Evolutionary conservation across 2,888 invertebrate genomes (phyloP), one percentile per base, ranked within the genome.

Genomic region (Cremastinae sp.): DNA sequence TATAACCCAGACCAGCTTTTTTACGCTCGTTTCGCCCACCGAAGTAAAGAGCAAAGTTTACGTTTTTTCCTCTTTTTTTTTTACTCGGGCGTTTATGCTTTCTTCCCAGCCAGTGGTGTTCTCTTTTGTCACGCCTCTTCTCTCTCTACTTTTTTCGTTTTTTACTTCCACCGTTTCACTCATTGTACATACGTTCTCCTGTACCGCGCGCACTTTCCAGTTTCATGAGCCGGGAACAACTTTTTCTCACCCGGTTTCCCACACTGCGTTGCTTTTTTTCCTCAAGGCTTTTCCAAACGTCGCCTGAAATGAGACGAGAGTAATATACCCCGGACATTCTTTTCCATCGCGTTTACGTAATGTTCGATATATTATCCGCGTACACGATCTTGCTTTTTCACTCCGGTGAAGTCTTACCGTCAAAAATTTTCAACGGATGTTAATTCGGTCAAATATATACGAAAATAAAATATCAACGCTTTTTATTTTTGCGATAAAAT

Each of bases 21-120:
- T 64, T 58, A 20, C 66, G 49, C 71, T 62, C 71, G 61, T 66
- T 75, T 66, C 56, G 45, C 49, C 37, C 10, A 56, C 62, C 55
- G 16, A 18, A 20, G 70, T 58, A 75, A 75, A 75, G 75, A 75
- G 75, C 70, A 75, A 75, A 75, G 59, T 75, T 75, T 70, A 35
- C 47, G 10, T 65, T 69, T 56, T 61, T 61, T 5, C 5, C 28
- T 5, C 28, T 2, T 58, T 59, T 43, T 41, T 47, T 69, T 69
- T 59, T 65, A 59, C 75, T 70, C 49, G 20, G 28, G 43, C 66
- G 51, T 61, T 59, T 75, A 51, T 64, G 43, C 62, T 22, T 55
- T 14, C 62, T 49, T 49, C 35, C n/a, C 59, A 35, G 35, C 35
- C 10, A 37, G 18, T 18, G 28, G 22, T 28, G 51, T 65, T 28